Conservation (phyloP, 1,140 invertebrate genomes). For the Pristionchus pacificus region DNA sequence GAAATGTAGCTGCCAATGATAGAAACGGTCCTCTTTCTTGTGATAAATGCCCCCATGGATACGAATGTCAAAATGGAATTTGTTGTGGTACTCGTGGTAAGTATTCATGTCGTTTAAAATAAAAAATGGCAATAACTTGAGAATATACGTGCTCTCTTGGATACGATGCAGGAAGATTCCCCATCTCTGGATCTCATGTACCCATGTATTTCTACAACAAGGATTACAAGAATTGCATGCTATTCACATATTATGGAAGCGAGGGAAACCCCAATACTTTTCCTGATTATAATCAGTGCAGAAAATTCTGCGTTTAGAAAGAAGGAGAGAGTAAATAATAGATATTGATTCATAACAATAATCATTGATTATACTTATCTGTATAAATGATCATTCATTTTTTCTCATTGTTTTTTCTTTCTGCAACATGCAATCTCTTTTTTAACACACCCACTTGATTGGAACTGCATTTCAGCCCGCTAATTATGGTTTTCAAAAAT, state of each 20-base stretch:
- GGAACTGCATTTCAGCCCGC: too few relatives aligned
- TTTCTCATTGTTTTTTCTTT: too few relatives aligned
- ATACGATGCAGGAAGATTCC: constrained; percentile 49
- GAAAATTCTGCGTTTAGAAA: constrained; percentile 68
- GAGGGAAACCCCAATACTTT: constrained; percentile 55
- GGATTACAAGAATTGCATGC: constrained; percentile 48
- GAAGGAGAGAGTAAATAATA: too few relatives aligned
- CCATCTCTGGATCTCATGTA: constrained; percentile 17
- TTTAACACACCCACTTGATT: too few relatives aligned
- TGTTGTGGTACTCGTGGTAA: constrained; percentile 55
- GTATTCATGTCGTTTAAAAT: neutral
- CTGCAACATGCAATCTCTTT: too few relatives aligned
- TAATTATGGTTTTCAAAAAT: too few relatives aligned
- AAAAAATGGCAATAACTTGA: constrained; percentile 29
- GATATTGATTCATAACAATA: too few relatives aligned
- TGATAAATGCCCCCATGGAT: constrained; percentile 44
- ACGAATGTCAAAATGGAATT: constrained; percentile 43
- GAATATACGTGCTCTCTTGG: constrained; percentile 46
- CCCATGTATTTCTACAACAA: constrained; percentile 48
- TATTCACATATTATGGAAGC: constrained; percentile 55
- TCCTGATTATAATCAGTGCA: constrained; percentile 62
- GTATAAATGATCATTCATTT: too few relatives aligned
- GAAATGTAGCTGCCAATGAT: constrained; percentile 47
- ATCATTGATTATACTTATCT: too few relatives aligned
- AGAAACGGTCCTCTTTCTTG: constrained; percentile 34